Percentiles rank a stretch among this genome's conserved stretches.
Conservation (phyloP, 2,113 vertebrate species). For the Mustela nigripes region DNA sequence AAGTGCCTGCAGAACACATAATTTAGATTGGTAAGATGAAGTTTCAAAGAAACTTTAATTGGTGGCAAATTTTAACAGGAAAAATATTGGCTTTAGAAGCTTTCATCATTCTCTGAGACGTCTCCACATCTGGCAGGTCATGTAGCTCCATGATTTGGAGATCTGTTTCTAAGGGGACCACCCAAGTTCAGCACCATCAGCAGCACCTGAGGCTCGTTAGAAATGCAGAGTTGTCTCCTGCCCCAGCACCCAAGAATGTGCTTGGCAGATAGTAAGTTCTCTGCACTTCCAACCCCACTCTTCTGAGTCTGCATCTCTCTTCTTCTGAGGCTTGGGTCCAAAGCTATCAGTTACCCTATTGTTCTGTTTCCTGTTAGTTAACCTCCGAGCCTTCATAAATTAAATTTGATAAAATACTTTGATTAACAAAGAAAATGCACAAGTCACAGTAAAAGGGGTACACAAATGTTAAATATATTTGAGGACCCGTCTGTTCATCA, state of each 20-base stretch:
- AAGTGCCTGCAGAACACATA: neutral
- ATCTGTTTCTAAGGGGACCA: neutral
- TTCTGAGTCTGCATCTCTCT: neutral
- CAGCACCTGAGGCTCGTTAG: neutral
- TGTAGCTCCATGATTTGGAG: neutral
- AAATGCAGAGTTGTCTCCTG: neutral
- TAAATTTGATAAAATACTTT: neutral
- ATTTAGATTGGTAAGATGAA: neutral
- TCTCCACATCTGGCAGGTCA: neutral
- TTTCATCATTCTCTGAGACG: neutral
- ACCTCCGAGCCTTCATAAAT: neutral
- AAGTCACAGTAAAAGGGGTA: neutral
- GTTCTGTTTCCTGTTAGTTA: slow-evolving; percentile 38
- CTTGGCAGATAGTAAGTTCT: neutral
- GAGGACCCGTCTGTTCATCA: neutral
- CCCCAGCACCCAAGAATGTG: neutral
- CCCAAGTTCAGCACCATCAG: neutral
- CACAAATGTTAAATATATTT: neutral
- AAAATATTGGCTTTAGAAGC: neutral
- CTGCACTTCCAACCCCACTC: neutral
- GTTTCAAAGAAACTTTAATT: neutral
- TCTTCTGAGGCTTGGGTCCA: neutral
- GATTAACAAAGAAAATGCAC: slow-evolving; percentile 53
- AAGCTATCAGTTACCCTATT: neutral
- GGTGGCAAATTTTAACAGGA: neutral